Percentiles rank a stretch among this genome's conserved stretches.
Conservation (phyloP, 2,888 invertebrate species). For the Acanthosepion pharaonis region DNA sequence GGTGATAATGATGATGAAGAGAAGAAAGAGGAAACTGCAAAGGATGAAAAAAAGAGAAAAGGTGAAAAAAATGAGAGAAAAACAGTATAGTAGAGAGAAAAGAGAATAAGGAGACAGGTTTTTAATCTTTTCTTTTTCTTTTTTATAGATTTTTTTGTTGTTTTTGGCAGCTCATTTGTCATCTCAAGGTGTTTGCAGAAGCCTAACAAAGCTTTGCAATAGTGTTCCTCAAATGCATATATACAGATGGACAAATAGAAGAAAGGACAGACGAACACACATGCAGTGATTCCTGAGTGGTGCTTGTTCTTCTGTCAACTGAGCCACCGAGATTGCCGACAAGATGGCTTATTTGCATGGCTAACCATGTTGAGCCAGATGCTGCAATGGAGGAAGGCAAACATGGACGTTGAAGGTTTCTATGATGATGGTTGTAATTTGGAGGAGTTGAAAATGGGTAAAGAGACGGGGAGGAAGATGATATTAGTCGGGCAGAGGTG, state of each 20-base stretch:
- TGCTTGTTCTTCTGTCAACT: background rate
- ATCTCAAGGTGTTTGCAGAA: constrained; percentile 6
- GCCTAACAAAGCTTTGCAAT: background rate
- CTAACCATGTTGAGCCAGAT: constrained; percentile 33
- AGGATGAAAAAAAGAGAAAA: background rate
- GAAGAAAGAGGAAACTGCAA: background rate
- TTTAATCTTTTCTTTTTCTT: background rate
- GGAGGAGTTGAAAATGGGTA: background rate
- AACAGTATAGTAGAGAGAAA: too few relatives aligned
- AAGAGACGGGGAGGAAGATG: background rate
- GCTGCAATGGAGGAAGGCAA: constrained; percentile 1
- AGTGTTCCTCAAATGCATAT: background rate
- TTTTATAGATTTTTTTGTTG: background rate
- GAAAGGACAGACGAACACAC: background rate
- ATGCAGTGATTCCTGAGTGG: constrained; percentile 33
- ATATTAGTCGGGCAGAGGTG: background rate
- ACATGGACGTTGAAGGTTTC: background rate
- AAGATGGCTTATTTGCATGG: constrained; percentile 23
- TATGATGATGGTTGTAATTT: background rate
- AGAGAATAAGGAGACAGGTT: background rate
- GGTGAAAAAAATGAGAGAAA: background rate
- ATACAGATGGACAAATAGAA: background rate
- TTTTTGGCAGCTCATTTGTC: background rate
- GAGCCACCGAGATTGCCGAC: background rate
- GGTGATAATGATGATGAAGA: background rate